Percentiles rank a stretch among this genome's conserved stretches.
phyloP scores from a whole-genome alignment of 2,113 vertebrate genomes.

The Galbula dea region DNA sequence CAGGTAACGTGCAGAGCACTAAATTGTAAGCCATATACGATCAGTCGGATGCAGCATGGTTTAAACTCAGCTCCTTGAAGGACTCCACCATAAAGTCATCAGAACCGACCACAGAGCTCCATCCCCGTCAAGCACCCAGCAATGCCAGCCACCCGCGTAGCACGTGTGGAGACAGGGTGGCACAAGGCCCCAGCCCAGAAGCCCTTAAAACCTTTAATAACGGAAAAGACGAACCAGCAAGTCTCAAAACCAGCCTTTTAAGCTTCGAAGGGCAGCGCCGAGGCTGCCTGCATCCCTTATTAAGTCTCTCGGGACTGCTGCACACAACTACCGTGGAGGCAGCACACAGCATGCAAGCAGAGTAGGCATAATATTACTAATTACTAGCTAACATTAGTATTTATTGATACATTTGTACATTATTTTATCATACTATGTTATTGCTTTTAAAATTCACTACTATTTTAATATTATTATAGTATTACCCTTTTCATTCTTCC shows the following conservation, averaged over 20 bases:
- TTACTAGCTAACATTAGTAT: no score
- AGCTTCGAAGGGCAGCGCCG: fast-evolving
- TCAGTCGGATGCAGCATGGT: not conserved
- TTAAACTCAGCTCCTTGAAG: not conserved
- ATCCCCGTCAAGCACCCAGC: fast-evolving
- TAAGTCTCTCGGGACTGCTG: not conserved
- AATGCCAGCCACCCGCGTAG: fast-evolving
- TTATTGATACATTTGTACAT: fast-evolving
- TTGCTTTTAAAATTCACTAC: no score
- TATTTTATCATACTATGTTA: no score
- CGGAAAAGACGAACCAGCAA: fast-evolving
- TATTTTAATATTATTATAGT: no score
- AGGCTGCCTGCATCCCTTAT: fast-evolving
- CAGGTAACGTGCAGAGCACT: fast-evolving
- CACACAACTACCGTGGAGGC: fast-evolving
- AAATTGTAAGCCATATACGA: fast-evolving
- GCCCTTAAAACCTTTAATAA: not conserved
- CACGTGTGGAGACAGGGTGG: fast-evolving
- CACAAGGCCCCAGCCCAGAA: no score
- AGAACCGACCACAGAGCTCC: fast-evolving
- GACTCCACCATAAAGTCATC: fast-evolving
- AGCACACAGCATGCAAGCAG: not conserved
- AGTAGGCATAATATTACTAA: no score
- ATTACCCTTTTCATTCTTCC: not conserved
- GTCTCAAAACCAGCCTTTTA: fast-evolving